Base-by-base conservation (phyloP, 2,113 vertebrate genomes). In the Oenanthe oenanthe region DNA sequence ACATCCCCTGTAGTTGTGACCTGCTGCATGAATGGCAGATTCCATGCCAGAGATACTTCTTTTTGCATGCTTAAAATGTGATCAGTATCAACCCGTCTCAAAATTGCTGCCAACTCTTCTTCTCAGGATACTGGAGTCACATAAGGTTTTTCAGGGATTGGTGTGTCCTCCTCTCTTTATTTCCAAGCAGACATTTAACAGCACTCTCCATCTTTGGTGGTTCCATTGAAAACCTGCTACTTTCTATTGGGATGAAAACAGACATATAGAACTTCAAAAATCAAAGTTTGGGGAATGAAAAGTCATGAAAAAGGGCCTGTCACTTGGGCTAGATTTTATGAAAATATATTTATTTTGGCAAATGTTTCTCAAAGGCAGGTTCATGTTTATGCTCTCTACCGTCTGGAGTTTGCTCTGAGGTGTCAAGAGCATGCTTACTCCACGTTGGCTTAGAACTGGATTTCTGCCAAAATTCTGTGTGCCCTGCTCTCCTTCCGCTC, bases 301-400 rank as follows among this genome's bases (percentile, higher is more conserved):
- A 66, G 74, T 94, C 62, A 12, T 1, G 7, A 61, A 91, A 89
- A 92, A 76, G 38, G 34, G 20, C 66, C 80, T 8, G 2, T 92
- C 54, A 29, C 45, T 87, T 89, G 20, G 58, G 28, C 51, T 85
- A 57, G 60, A 70, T 73, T 88, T 95, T 88, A 31, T 62, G 63
- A 66, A 96, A 92, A 61, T 25, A 6, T 73, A 19, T 85, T 95
- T 91, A 57, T 91, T 95, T 96, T 93, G 92, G 84, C 78, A 91
- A 38, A 24, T 26, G 24, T 62, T 96, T 73, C 88, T 82, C 68
- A 80, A 88, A 90, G 85, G 51, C 67, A 88, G 75, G 60, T 94
- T 92, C 54, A 24, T 85, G 65, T 94, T 93, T 91, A 70, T 89
- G 71, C 47, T 89, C 57, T 85, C 42, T 68, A 3, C 42, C 0